A percentile compares a stretch with the other conserved stretches of the same genome.
phyloP scores from a whole-genome alignment of 2,888 invertebrate genomes.

The Drosophila peninsularis region DNA sequence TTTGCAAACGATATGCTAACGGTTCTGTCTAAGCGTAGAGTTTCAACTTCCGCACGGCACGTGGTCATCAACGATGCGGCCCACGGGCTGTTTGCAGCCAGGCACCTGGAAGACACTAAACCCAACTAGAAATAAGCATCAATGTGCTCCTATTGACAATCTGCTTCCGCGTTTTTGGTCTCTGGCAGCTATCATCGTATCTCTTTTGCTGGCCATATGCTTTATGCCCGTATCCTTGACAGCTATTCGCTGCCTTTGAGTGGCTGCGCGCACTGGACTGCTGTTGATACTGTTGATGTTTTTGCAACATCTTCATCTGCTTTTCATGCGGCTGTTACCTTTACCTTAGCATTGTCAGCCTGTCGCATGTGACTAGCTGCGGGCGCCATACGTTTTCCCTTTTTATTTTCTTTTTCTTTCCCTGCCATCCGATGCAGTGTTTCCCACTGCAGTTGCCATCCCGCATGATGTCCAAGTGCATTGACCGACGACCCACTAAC shows the following conservation, averaged over 20 bases:
- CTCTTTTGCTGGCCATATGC: constrained; percentile 10
- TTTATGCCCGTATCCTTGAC: constrained; percentile 8
- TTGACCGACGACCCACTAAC: constrained; percentile 69
- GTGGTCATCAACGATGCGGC: constrained; percentile 28
- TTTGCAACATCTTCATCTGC: constrained; percentile 33
- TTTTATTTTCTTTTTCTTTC: constrained; percentile 50
- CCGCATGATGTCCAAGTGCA: constrained; percentile 50
- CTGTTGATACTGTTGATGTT: constrained; percentile 38
- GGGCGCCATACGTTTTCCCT: constrained; percentile 63
- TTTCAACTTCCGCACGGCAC: constrained; percentile 59
- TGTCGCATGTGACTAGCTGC: constrained; percentile 63
- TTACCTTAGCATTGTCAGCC: constrained; percentile 63
- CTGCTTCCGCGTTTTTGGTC: constrained; percentile 67
- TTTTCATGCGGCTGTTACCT: constrained; percentile 36
- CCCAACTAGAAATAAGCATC: constrained; percentile 63
- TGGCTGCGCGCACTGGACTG: constrained; percentile 15
- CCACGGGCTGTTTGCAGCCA: constrained; percentile 21
- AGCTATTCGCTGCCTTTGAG: constrained; percentile 2
- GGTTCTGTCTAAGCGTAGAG: constrained; percentile 25
- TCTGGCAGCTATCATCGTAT: constrained; percentile 21
- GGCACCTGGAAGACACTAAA: constrained; percentile 46
- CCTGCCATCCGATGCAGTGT: constrained; percentile 40
- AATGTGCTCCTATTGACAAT: constrained; percentile 68
- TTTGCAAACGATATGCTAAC: constrained; percentile 30
- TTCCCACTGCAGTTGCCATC: constrained; percentile 36